These are phyloP conservation scores for Drosophila albomicans DNA, from an alignment of 1,140 invertebrate genomes.

Conservation along the genomic window DNA sequence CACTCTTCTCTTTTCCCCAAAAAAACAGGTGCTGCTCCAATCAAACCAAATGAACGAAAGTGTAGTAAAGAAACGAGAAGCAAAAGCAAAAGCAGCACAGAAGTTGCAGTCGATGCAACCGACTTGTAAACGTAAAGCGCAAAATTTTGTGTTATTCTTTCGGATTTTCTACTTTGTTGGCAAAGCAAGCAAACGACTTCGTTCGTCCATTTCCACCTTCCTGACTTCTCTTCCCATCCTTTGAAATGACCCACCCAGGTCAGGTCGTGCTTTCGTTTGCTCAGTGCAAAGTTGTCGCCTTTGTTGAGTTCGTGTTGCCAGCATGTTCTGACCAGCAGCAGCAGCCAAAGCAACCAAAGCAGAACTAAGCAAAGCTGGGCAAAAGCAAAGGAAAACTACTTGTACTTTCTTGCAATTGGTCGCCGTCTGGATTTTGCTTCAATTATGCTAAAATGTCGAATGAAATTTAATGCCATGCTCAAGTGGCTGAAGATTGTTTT, in stretches of 20 bases:
- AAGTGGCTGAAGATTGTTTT: constrained; percentile 63
- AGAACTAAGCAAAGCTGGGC: constrained; percentile 1
- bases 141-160: constrained; percentile 83
- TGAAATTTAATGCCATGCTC: constrained; percentile 81
- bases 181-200: constrained; percentile 69
- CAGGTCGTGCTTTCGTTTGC: constrained; percentile 72
- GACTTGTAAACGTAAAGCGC: constrained; percentile 58
- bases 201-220: not conserved
- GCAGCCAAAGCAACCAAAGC: not conserved
- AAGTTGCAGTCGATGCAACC: constrained; percentile 19
- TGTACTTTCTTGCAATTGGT: constrained; percentile 19
- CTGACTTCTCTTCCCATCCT: not conserved
- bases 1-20: not conserved
- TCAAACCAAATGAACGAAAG: constrained; percentile 23
- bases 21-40: constrained; percentile 28
- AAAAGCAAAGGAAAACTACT: constrained; percentile 14
- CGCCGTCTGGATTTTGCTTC: constrained; percentile 64
- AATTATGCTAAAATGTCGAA: constrained; percentile 83
- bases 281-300: constrained; percentile 77
- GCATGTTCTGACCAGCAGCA: constrained; percentile 53
- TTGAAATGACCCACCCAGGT: constrained; percentile 13
- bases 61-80: too few species aligned
- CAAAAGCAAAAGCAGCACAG: not conserved
- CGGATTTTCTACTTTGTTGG: constrained; percentile 84
- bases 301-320: constrained; percentile 70